A percentile compares a stretch with the other conserved stretches of the same genome.
Conservation (phyloP, 2,888 invertebrate species). For the Oligia latruncula region DNA sequence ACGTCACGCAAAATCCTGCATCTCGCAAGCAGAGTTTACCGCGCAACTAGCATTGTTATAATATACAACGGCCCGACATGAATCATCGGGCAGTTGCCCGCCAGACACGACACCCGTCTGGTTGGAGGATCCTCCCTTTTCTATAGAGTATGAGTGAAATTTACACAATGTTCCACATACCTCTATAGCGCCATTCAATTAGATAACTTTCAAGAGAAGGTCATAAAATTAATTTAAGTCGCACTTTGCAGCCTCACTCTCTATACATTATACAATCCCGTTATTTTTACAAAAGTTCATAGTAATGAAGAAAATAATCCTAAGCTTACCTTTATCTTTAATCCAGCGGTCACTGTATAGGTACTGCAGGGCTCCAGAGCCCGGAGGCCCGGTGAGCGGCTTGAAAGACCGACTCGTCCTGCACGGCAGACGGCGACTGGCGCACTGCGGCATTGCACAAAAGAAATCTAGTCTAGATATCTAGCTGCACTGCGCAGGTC, state of each 20-base stretch:
- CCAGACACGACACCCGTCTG: too few relatives aligned
- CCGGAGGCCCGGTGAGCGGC: not conserved
- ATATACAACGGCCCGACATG: too few relatives aligned
- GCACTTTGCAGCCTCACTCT: not conserved
- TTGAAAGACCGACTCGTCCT: not conserved
- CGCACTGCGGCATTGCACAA: slow-evolving; percentile 9
- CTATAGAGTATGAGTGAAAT: too few relatives aligned
- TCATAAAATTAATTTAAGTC: too few relatives aligned
- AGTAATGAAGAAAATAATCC: not conserved
- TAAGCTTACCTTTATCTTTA: not conserved
- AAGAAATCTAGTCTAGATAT: not conserved
- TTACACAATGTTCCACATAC: too few relatives aligned
- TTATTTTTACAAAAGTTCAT: not conserved
- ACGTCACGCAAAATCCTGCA: too few relatives aligned
- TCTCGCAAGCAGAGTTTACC: too few relatives aligned
- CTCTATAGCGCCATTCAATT: too few relatives aligned
- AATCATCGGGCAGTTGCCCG: too few relatives aligned
- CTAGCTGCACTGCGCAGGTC: slow-evolving; percentile 31
- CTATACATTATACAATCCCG: not conserved
- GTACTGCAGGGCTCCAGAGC: not conserved
- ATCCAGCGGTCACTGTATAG: not conserved
- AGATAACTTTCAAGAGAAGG: too few relatives aligned
- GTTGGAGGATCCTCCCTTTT: too few relatives aligned
- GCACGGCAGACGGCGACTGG: not conserved
- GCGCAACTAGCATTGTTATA: too few relatives aligned